These are phyloP conservation scores for Falco rusticolus DNA, from an alignment of 2,797 vertebrate species.

Conservation along the genomic window DNA sequence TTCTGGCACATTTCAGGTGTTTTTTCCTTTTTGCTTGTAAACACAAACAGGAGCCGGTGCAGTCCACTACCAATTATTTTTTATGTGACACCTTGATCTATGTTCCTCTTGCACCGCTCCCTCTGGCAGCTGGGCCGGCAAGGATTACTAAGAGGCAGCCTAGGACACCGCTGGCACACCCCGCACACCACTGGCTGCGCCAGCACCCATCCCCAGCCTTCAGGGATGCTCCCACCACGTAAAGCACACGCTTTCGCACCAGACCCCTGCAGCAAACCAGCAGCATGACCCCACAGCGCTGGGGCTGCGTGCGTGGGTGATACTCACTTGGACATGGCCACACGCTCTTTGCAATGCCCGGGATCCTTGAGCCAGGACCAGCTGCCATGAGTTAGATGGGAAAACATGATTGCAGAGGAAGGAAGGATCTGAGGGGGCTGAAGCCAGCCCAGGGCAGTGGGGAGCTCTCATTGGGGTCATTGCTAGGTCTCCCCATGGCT, in stretches of 20 bases:
- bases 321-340: neutral
- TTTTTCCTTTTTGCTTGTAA: neutral
- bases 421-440: neutral
- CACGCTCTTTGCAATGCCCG: neutral
- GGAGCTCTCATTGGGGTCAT: neutral
- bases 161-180: neutral
- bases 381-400: neutral
- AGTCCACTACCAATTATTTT: neutral
- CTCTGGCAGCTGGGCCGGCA: neutral
- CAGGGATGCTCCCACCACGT: neutral
- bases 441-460: neutral
- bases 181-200: neutral
- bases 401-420: neutral
- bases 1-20: neutral
- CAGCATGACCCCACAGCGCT: neutral
- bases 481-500: neutral
- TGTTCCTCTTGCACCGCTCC: neutral
- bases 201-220: neutral
- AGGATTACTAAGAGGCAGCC: neutral
- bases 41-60: neutral
- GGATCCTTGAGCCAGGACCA: neutral
- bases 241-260: accelerated
- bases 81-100: slow-evolving; percentile 13
- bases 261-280: neutral
- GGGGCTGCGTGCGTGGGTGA: accelerated